Evolutionary conservation across 2,113 vertebrate species (phyloP), one percentile per base, ranked within the genome.

Genomic region (Peromyscus polionotus): DNA sequence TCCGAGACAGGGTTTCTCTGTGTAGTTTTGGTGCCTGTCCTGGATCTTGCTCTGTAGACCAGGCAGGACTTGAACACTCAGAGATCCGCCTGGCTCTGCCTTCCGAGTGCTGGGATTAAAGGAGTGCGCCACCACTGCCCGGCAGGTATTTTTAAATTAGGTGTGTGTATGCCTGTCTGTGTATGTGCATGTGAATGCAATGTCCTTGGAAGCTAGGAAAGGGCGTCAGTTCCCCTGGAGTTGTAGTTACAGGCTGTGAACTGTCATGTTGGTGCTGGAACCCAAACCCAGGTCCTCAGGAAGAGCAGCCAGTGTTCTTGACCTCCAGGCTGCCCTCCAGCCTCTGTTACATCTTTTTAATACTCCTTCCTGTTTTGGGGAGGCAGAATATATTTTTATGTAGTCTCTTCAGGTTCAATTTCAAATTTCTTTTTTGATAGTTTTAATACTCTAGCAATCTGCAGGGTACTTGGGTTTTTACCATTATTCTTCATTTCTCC

Each of bases 391-490:
- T 36, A 36, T 80, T 59, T 54, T 10, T 54, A 54, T 84, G 42
- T n/a, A 65, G 22, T 33, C 39, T 88, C 48, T 76, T 65, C 51
- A 45, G 45, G 86, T 73, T 73, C 24, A 79, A 77, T 4, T 85
- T 68, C 68, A 77, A 48, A 61, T 84, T 3, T 91, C 24, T 80
- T 91, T 87, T 54, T 93, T 86, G 68, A 75, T 67, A 63, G 12
- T 89, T 85, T 59, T 14, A 92, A 88, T 89, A 72, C 28, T 20
- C n/a, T 70, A 86, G 86, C 54, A 59, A 31, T 77, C 70, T 91
- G 39, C 48, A 90, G 92, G 36, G 7, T 73, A 13, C 93, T 81
- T 96, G 42, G 94, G 85, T 88, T 88, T 88, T 94, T 93, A 70
- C 36, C 70, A 39, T 54, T 54, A 3, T 3, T 96, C 72, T 88